phyloP scores from a whole-genome alignment of 2,888 invertebrate genomes.

The Empis livida region DNA sequence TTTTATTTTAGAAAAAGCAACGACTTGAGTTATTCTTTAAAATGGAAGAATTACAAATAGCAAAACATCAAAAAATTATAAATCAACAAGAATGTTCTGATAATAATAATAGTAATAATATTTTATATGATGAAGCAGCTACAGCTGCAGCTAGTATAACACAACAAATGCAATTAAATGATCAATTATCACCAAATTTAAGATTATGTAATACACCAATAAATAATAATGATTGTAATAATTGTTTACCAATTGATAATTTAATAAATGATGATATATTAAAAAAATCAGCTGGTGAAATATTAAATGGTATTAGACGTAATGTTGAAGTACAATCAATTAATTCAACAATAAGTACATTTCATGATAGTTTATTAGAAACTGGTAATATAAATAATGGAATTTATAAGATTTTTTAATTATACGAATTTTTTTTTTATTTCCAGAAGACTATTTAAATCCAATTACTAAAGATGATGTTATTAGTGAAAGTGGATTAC shows the following conservation, averaged over 20 bases:
- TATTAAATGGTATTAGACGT: slow-evolving; percentile 44
- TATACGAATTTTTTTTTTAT: neutral
- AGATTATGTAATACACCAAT: slow-evolving; percentile 2
- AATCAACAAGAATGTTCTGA: slow-evolving; percentile 10
- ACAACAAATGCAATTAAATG: slow-evolving; percentile 25
- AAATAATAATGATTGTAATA: slow-evolving; percentile 3
- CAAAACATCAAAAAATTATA: slow-evolving; percentile 14
- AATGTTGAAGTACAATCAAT: slow-evolving; percentile 48
- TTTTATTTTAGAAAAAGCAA: slow-evolving; percentile 37
- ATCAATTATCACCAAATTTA: slow-evolving; percentile 7
- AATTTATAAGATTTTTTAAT: neutral
- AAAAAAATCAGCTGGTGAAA: slow-evolving; percentile 45
- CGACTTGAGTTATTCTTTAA: slow-evolving; percentile 42
- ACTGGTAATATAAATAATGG: slow-evolving; percentile 23
- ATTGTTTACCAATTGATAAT: slow-evolving; percentile 21
- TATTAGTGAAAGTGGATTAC: slow-evolving; percentile 58
- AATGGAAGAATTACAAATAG: slow-evolving; percentile 26
- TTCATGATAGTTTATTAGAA: slow-evolving; percentile 32
- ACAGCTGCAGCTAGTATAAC: slow-evolving; percentile 30
- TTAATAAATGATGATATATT: slow-evolving; percentile 33
- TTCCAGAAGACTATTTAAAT: slow-evolving; percentile 45
- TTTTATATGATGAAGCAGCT: slow-evolving; percentile 29
- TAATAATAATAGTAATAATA: slow-evolving; percentile 15
- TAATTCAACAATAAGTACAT: slow-evolving; percentile 31
- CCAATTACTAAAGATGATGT: slow-evolving; percentile 66